phyloP scores from a whole-genome alignment of 2,888 invertebrate genomes.

The Cryptus armator region DNA sequence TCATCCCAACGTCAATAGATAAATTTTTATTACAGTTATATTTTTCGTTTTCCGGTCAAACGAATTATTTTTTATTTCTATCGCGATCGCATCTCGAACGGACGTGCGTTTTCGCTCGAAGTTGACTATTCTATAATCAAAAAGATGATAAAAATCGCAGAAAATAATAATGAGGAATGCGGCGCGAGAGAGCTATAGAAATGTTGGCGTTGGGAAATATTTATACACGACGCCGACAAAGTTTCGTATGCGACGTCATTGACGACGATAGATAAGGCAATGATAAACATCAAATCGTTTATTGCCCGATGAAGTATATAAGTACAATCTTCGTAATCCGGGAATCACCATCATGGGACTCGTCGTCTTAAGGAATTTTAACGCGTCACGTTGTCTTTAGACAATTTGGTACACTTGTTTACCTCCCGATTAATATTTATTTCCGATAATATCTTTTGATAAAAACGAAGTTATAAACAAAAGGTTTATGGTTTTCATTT shows the following conservation, averaged over 20 bases:
- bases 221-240: neutral
- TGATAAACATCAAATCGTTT: conserved; percentile 6
- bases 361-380: neutral
- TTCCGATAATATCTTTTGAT: too few species aligned
- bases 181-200: neutral
- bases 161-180: conserved; percentile 2
- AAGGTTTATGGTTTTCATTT: too few species aligned
- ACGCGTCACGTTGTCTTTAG: neutral
- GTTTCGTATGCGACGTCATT: neutral
- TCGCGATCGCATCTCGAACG: neutral
- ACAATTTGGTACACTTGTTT: neutral
- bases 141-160: neutral
- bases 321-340: neutral
- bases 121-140: neutral
- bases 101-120: neutral
- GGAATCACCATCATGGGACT: neutral
- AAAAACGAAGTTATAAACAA: too few species aligned
- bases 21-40: neutral
- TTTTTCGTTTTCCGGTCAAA: neutral
- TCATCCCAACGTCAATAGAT: neutral
- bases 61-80: neutral
- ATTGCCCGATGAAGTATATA: neutral
- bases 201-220: neutral
- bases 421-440: neutral
- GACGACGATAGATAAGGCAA: neutral